Evolutionary conservation across 2,797 vertebrate species (phyloP).

Genomic region (Tragelaphus eurycerus): DNA sequence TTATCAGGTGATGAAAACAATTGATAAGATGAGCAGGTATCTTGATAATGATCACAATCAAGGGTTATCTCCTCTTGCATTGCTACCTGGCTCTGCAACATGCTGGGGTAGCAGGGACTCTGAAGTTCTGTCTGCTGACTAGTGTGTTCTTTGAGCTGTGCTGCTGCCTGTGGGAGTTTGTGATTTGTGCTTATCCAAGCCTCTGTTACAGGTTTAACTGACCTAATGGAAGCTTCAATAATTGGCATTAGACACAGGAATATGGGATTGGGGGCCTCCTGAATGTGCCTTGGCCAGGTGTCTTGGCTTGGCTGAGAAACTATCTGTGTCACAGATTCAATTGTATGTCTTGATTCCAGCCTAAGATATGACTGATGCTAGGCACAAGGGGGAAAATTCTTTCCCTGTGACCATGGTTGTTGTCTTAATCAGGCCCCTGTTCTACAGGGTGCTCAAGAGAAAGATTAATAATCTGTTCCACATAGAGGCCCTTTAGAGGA

Average conservation of each 20-base stretch:
- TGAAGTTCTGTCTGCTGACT: neutral
- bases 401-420: neutral
- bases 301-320: neutral
- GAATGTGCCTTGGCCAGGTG: neutral
- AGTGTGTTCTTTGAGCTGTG: accelerated
- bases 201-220: neutral
- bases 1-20: neutral
- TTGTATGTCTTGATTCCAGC: neutral
- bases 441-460: neutral
- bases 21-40: neutral
- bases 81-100: neutral
- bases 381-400: neutral
- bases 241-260: neutral
- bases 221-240: neutral
- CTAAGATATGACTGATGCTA: neutral
- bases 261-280: neutral
- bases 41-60: neutral
- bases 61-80: neutral
- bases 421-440: no score
- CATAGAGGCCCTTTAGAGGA: neutral
- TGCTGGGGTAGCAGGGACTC: neutral
- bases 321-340: neutral
- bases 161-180: neutral
- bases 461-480: neutral
- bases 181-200: neutral